Conservation (phyloP, 2,113 vertebrate species). For the Sylvicapra grimmia region DNA sequence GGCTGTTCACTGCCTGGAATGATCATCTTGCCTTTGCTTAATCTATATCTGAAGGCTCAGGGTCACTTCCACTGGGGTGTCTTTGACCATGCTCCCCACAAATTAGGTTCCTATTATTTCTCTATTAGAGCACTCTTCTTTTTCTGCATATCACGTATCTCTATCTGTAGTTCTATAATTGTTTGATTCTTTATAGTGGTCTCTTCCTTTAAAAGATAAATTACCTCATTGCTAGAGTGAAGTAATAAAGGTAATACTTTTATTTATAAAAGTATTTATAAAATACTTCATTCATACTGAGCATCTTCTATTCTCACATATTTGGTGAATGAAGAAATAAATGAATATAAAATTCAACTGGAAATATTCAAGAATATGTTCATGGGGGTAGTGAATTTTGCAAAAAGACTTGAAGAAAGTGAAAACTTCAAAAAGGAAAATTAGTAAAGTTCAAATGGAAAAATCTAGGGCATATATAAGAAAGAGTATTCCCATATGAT, state of each 20-base stretch:
- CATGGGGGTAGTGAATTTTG: background rate
- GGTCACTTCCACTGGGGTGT: background rate
- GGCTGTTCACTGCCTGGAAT: background rate
- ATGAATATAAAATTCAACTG: background rate
- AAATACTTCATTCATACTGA: background rate
- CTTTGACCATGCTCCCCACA: background rate
- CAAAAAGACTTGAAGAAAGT: background rate
- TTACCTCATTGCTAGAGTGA: background rate
- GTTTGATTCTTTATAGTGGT: background rate
- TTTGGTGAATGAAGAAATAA: background rate
- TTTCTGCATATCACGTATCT: background rate
- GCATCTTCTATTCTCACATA: background rate
- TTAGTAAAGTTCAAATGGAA: background rate
- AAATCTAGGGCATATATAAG: background rate
- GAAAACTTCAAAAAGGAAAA: slow-evolving; percentile 6
- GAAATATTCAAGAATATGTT: background rate
- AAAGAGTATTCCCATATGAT: background rate
- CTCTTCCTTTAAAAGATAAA: background rate
- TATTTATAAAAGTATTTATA: background rate
- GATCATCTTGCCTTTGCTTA: background rate
- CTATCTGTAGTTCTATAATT: background rate
- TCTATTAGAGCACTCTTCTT: background rate
- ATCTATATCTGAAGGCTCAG: background rate
- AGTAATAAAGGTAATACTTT: no score
- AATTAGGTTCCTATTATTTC: background rate